These are phyloP conservation scores for Ornithoptera priamus DNA, from an alignment of 2,888 invertebrate species.

Conservation along the genomic window DNA sequence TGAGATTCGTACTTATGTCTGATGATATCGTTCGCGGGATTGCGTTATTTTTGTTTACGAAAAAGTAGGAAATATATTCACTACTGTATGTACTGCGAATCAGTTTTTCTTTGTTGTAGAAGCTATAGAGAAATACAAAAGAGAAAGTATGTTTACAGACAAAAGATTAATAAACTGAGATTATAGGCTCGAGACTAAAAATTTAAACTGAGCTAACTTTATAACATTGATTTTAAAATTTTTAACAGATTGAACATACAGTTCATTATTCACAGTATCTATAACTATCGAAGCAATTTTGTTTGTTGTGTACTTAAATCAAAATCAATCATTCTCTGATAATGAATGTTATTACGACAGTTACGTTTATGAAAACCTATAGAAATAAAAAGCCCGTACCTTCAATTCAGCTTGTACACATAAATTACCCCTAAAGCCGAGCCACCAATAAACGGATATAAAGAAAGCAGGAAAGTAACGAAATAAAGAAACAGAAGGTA, in stretches of 20 bases:
- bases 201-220: no score
- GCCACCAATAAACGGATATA: constrained; percentile 66
- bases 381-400: constrained; percentile 32
- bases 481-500: constrained; percentile 67
- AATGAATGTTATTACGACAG: neutral
- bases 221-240: no score
- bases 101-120: no score
- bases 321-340: neutral
- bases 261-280: no score
- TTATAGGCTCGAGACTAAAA: no score
- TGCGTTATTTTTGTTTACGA: neutral
- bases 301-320: neutral
- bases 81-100: neutral
- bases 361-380: constrained; percentile 32
- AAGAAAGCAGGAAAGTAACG: constrained; percentile 52
- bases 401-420: constrained; percentile 48
- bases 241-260: no score
- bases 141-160: no score
- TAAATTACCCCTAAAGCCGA: constrained; percentile 65
- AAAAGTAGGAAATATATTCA: neutral
- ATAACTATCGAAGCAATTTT: neutral
- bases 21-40: constrained; percentile 21
- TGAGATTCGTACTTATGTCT: constrained; percentile 31
- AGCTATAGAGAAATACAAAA: no score
- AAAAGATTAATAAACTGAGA: no score